Percentiles rank a stretch among this genome's conserved stretches.
These are phyloP conservation scores for Cryptocheilus praepositus DNA, from an alignment of 2,888 invertebrate species.

Conservation along the genomic window DNA sequence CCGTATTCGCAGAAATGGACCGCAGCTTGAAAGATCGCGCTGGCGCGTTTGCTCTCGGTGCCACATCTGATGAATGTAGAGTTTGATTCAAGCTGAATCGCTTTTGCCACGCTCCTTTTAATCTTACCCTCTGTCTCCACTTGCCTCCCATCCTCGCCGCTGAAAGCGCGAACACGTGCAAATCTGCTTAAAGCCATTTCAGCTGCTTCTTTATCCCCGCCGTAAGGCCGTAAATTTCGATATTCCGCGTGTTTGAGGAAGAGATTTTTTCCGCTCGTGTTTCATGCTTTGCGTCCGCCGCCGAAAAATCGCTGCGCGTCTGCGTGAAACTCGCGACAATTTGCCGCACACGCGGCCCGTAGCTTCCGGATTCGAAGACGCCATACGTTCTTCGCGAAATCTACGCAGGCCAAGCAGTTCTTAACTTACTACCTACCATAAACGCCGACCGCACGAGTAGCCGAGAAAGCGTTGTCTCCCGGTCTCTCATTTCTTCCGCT, in stretches of 20 bases:
- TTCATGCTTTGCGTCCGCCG: constrained; percentile 55
- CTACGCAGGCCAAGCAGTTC: constrained; percentile 46
- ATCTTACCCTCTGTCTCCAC: neutral
- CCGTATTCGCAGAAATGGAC: too few species aligned
- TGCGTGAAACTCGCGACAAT: too few species aligned
- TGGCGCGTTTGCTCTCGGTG: too few species aligned
- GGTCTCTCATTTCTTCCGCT: constrained; percentile 43
- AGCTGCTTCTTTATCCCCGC: constrained; percentile 53
- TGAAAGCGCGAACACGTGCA: constrained; percentile 26
- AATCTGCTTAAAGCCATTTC: constrained; percentile 52
- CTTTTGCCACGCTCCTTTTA: neutral
- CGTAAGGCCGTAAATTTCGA: constrained; percentile 70
- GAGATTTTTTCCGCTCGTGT: constrained; percentile 69
- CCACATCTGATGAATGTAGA: too few species aligned
- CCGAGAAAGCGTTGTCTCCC: constrained; percentile 51
- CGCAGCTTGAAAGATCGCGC: too few species aligned
- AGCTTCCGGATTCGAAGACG: too few species aligned
- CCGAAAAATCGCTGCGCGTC: constrained; percentile 22
- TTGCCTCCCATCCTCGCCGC: neutral
- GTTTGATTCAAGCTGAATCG: too few species aligned
- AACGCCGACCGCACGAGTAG: constrained; percentile 67
- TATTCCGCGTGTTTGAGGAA: constrained; percentile 67
- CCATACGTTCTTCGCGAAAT: too few species aligned
- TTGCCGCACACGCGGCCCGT: too few species aligned
- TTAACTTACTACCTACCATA: constrained; percentile 69